Conservation (phyloP, 2,113 vertebrate species). For the Lepisosteus osseus region DNA sequence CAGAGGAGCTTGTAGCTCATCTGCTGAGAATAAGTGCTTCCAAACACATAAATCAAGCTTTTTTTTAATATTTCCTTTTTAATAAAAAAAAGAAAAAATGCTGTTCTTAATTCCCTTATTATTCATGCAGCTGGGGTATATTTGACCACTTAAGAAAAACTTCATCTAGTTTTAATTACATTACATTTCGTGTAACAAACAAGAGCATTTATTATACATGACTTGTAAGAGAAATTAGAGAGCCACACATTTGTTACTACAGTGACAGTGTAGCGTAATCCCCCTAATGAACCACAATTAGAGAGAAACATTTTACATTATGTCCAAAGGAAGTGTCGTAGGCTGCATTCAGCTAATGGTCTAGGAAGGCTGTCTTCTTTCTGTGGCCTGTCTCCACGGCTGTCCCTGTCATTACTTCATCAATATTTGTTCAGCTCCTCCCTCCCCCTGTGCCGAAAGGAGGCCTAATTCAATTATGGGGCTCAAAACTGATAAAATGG, state of each 20-base stretch:
- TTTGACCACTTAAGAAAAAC: slow-evolving; percentile 65
- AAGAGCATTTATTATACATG: slow-evolving; percentile 68
- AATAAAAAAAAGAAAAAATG: slow-evolving; percentile 18
- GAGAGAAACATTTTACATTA: slow-evolving; percentile 64
- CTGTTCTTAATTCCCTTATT: slow-evolving; percentile 46
- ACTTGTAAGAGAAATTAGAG: slow-evolving; percentile 51
- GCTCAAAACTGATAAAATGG: slow-evolving; percentile 79
- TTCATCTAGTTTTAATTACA: slow-evolving; percentile 67
- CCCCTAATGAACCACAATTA: slow-evolving; percentile 61
- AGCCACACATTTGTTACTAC: slow-evolving; percentile 60
- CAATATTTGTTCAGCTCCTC: slow-evolving; percentile 63
- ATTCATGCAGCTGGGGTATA: slow-evolving; percentile 38
- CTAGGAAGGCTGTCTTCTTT: slow-evolving; percentile 43
- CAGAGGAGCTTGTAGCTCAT: not conserved
- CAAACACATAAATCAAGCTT: not conserved
- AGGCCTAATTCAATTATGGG: slow-evolving; percentile 83
- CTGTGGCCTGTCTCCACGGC: slow-evolving; percentile 53
- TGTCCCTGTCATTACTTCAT: slow-evolving; percentile 75
- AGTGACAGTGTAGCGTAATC: slow-evolving; percentile 69
- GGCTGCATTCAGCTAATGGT: slow-evolving; percentile 37
- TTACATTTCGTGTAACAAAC: slow-evolving; percentile 67
- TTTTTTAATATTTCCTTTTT: not conserved
- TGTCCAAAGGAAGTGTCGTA: slow-evolving; percentile 42
- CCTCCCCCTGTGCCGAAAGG: slow-evolving; percentile 74
- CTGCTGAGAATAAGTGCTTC: not conserved